Percentiles rank a stretch among this genome's conserved stretches.
Conservation (phyloP, 2,888 invertebrate genomes). For the Patella caerulea region DNA sequence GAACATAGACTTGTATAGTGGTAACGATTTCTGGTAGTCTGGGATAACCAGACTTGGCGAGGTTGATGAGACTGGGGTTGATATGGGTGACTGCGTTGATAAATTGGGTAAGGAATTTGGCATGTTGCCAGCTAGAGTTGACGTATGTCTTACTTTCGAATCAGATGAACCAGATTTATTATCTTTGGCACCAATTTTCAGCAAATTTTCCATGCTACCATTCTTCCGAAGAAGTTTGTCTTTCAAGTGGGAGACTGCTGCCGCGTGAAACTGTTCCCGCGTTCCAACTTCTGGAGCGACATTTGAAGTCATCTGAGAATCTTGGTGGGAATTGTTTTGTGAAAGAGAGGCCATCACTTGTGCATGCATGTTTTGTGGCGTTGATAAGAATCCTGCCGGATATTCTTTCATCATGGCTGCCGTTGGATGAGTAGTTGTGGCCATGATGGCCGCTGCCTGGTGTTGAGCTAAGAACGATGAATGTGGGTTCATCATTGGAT, state of each 20-base stretch:
- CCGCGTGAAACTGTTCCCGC: conserved; percentile 45
- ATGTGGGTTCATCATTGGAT: conserved; percentile 16
- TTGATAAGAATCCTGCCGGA: neutral
- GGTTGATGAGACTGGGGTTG: neutral
- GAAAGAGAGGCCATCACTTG: conserved; percentile 12
- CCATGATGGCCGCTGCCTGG: conserved; percentile 13
- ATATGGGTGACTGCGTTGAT: neutral
- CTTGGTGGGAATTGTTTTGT: conserved; percentile 22
- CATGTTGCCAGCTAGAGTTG: neutral
- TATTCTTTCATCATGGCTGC: conserved; percentile 12
- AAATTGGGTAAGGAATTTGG: neutral
- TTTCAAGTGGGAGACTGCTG: conserved; percentile 54
- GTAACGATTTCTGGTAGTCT: conserved; percentile 1
- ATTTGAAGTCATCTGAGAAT: neutral
- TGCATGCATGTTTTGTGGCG: neutral
- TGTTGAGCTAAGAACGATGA: conserved; percentile 20
- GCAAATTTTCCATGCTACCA: conserved; percentile 57
- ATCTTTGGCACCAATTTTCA: conserved; percentile 33
- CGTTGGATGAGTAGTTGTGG: neutral
- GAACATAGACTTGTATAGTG: neutral
- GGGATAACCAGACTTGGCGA: neutral
- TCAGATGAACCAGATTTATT: neutral
- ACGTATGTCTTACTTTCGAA: neutral
- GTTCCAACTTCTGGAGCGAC: conserved; percentile 14
- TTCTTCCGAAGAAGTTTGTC: conserved; percentile 58